Conservation (phyloP, 2,797 vertebrate genomes). For the Thunnus albacares region DNA sequence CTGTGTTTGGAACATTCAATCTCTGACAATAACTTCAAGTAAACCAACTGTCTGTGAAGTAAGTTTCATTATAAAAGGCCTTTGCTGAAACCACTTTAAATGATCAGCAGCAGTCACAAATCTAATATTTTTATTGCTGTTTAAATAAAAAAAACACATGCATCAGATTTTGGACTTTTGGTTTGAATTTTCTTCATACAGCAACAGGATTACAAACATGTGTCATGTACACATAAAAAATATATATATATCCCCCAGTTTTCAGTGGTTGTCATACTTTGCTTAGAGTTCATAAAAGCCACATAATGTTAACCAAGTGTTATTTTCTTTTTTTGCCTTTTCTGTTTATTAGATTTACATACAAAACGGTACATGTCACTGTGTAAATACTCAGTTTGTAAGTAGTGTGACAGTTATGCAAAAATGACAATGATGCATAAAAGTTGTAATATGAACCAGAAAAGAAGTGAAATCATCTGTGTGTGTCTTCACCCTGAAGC, state of each 20-base stretch:
- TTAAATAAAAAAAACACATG: constrained; percentile 35
- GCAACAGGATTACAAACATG: not conserved
- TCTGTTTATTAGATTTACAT: not conserved
- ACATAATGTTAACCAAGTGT: not conserved
- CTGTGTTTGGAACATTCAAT: constrained; percentile 58
- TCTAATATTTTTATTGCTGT: constrained; percentile 40
- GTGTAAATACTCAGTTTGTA: not conserved
- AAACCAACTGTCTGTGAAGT: constrained; percentile 50
- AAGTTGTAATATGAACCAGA: constrained; percentile 1
- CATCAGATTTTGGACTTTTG: constrained; percentile 14
- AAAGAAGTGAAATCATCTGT: not conserved
- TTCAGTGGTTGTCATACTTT: not conserved
- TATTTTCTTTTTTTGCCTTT: not conserved
- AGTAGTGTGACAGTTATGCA: not conserved
- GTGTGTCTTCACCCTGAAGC: constrained; percentile 17
- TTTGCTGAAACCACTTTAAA: constrained; percentile 29
- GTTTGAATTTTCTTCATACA: constrained; percentile 17
- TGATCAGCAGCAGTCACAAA: constrained; percentile 51
- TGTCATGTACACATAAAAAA: not conserved
- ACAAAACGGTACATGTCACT: not conserved
- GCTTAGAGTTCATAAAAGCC: not conserved
- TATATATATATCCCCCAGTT: not conserved
- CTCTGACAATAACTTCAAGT: constrained; percentile 58
- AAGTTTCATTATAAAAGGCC: constrained; percentile 22
- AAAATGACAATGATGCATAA: not conserved